Evolutionary conservation across 1,140 invertebrate genomes (phyloP).

Genomic region (Hycleus cichorii): DNA sequence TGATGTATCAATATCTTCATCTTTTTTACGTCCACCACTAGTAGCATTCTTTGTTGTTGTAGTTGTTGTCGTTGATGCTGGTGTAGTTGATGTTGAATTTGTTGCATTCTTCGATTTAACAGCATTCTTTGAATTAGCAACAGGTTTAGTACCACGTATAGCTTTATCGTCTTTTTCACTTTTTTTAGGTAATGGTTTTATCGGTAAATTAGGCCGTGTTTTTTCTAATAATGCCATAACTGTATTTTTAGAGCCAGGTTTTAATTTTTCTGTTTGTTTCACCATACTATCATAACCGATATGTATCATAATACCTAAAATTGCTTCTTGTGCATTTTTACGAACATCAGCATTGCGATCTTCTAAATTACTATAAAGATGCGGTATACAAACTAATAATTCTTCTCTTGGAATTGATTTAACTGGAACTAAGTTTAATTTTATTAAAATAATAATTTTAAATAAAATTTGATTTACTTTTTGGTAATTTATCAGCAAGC

Average conservation of each 20-base stretch:
- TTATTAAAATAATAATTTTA: background rate
- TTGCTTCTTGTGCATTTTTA: constrained; percentile 81
- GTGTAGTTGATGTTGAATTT: background rate
- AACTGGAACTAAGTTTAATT: constrained; percentile 46
- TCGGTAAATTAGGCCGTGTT: constrained; percentile 72
- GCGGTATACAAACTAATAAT: constrained; percentile 66
- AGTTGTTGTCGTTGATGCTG: constrained; percentile 3
- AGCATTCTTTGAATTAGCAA: constrained; percentile 31
- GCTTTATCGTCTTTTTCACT: constrained; percentile 40
- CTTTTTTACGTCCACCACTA: constrained; percentile 58
- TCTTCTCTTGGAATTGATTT: constrained; percentile 77
- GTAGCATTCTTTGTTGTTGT: constrained; percentile 23
- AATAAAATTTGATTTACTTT: constrained; percentile 43
- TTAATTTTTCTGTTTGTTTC: constrained; percentile 72
- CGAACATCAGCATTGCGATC: constrained; percentile 87
- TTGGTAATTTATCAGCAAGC: constrained; percentile 73
- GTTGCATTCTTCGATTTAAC: constrained; percentile 28
- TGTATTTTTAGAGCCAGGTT: constrained; percentile 78
- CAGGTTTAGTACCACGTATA: constrained; percentile 40
- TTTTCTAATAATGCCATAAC: constrained; percentile 79
- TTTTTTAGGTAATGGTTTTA: constrained; percentile 65
- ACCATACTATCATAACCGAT: constrained; percentile 77
- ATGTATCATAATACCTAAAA: constrained; percentile 90
- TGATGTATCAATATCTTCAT: constrained; percentile 77
- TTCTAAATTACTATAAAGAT: constrained; percentile 77